phyloP scores from a whole-genome alignment of 2,113 vertebrate genomes.

The Alligator sinensis region DNA sequence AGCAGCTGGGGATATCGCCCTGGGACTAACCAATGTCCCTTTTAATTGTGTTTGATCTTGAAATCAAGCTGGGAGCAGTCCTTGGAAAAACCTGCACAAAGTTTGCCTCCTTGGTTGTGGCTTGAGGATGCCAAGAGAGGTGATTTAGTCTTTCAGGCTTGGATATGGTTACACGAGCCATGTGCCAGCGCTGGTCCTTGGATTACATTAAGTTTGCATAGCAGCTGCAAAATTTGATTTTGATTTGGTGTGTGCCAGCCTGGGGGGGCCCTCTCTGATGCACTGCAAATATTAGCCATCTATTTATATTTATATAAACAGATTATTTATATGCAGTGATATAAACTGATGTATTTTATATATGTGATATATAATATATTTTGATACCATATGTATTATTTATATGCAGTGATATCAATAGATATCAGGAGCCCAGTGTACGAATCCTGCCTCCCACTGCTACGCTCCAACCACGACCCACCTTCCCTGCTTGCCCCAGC shows the following conservation, averaged over 20 bases:
- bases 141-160: not conserved
- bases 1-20: not conserved
- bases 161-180: slow-evolving; percentile 30
- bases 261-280: slow-evolving; percentile 7
- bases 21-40: not conserved
- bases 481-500: too few species aligned
- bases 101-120: not conserved
- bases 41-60: not conserved
- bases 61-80: not conserved
- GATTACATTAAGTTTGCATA: not conserved
- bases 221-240: slow-evolving; percentile 59
- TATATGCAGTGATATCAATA: too few species aligned
- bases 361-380: too few species aligned
- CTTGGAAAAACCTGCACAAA: not conserved
- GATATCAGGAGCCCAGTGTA: not conserved
- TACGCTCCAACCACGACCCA: too few species aligned
- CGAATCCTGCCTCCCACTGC: too few species aligned
- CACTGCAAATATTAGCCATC: slow-evolving; percentile 12
- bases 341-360: too few species aligned
- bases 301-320: too few species aligned
- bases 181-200: not conserved
- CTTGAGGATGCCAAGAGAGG: not conserved
- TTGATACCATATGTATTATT: too few species aligned
- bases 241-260: slow-evolving; percentile 52
- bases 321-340: too few species aligned